Evolutionary conservation across 2,113 vertebrate genomes (phyloP), one percentile per base, ranked within the genome.

Genomic region (Scopus umbretta): DNA sequence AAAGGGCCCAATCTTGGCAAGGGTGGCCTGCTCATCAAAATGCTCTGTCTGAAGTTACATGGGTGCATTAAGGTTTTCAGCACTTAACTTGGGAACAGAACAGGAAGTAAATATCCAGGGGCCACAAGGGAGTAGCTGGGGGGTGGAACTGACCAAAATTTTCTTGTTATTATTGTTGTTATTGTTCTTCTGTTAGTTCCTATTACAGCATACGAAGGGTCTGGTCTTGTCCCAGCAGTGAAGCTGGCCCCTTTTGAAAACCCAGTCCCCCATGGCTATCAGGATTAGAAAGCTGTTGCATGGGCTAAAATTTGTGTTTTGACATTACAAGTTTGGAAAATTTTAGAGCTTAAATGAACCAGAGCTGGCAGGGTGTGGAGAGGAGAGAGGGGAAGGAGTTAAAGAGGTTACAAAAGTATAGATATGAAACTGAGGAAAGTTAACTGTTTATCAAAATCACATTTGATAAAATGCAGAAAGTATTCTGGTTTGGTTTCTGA

Each of bases 391-490:
- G 7, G 45, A 87, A 95, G 50, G 70, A 86, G 78, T 95, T 92
- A 88, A 84, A 95, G 92, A 76, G 7, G n/a, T 88, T 94, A 40
- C 45, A 63, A 23, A 86, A 80, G 3, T 12, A 4, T 75, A 85
- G 74, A 92, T 88, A 88, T 17, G 20, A 82, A 92, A 70, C 42
- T 13, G 25, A 87, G 26, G 30, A 30, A 92, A 86, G 67, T 94
- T 91, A 92, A 82, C 75, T 87, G 56, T 84, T 82, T 80, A 61
- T 76, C 6, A 2, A 79, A 94, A 89, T 92, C 58, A 52, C 32
- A 40, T 73, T 88, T 82, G 91, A 94, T 91, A 91, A 92, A 95
- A 95, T 43, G 32, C 55, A 94, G 74, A 82, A 89, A 82, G 53
- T 32, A 70, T 65, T 92, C 50, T 89, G 45, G 23, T 89, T 93